Evolutionary conservation across 2,888 invertebrate genomes (phyloP).

Genomic region (Theretra japonica): DNA sequence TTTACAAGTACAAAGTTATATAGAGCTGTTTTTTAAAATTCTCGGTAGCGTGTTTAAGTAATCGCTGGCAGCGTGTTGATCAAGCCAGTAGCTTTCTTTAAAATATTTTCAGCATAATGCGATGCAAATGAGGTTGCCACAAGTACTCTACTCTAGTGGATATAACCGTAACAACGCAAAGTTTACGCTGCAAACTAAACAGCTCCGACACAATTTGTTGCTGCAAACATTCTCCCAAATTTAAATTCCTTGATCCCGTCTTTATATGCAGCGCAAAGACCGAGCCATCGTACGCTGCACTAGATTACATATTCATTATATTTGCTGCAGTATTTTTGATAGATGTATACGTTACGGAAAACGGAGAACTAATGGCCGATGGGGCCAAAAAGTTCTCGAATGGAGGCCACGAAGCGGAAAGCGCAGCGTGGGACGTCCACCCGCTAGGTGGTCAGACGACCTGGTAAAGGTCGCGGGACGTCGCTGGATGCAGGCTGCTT

Average conservation of each 20-base stretch:
- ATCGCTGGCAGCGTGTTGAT: not conserved
- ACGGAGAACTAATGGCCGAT: no score
- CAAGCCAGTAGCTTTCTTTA: not conserved
- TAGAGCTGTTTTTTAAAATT: no score
- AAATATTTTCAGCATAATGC: not conserved
- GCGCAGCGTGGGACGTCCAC: no score
- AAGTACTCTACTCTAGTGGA: not conserved
- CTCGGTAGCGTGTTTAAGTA: not conserved
- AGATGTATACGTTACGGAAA: slow-evolving; percentile 38
- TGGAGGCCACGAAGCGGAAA: no score
- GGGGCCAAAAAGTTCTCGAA: no score
- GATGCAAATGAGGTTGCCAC: slow-evolving; percentile 7
- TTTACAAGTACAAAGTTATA: no score
- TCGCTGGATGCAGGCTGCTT: no score
- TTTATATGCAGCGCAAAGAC: slow-evolving; percentile 27
- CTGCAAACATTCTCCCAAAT: slow-evolving; percentile 17
- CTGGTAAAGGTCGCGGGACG: no score
- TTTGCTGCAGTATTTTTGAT: slow-evolving; percentile 41
- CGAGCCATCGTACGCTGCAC: not conserved
- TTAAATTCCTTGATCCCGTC: slow-evolving; percentile 23
- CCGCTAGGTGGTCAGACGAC: no score
- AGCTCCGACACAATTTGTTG: slow-evolving; percentile 12
- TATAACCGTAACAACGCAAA: slow-evolving; percentile 6
- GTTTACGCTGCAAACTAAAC: slow-evolving; percentile 2
- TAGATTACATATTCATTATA: slow-evolving; percentile 37